Base-by-base conservation (phyloP, 2,888 invertebrate species). In the Ichneumoninae sp. region DNA sequence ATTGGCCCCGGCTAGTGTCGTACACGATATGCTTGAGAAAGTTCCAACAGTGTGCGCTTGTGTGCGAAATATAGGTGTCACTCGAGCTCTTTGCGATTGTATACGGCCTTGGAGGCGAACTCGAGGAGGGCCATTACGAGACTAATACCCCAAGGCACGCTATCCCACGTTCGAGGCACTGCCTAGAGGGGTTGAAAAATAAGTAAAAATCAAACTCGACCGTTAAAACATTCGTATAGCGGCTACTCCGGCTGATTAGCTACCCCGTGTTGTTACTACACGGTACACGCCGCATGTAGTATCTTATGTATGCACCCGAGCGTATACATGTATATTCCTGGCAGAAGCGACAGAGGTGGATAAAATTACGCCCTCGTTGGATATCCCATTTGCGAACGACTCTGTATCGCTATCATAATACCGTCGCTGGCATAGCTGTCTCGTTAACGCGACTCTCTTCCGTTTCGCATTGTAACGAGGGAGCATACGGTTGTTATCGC, bases 191-290 rank as follows among this genome's bases (percentile, higher is more conserved):
- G 76, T 80, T 83, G 85, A 89, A 92, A 92, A 91, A 90, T 85
- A 91, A 90, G 90, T 91, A 90, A 91, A 47, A 92, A 92, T 90
- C 88, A 89, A 91, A 90, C 89, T 89, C 69, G 73, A 73, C 73
- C 76, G 83, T 90, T 90, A 89, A 92, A 91, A 91, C 91, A 91
- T 92, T 91, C 88, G 85, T 87, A 86, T 78, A 78, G 79, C 80
- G 75, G 90, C 90, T 92, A 92, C 92, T 93, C 89, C 89, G 89
- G 86, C 89, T 92, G 91, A 92, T 92, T 92, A 90, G 90, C 89
- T 85, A 87, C 33, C 70, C 80, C 47, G 44, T 57, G 65, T 54
- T 54, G 50, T 44, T 22, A 19, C n/a, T 26, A 26, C 26, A 10
- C 2, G 57, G 33, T 33, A 63, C 63, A 63, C n/a, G 19, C 8